These are phyloP conservation scores for Lasioglossum marginatum DNA, from an alignment of 2,888 invertebrate genomes.

Conservation along the genomic window DNA sequence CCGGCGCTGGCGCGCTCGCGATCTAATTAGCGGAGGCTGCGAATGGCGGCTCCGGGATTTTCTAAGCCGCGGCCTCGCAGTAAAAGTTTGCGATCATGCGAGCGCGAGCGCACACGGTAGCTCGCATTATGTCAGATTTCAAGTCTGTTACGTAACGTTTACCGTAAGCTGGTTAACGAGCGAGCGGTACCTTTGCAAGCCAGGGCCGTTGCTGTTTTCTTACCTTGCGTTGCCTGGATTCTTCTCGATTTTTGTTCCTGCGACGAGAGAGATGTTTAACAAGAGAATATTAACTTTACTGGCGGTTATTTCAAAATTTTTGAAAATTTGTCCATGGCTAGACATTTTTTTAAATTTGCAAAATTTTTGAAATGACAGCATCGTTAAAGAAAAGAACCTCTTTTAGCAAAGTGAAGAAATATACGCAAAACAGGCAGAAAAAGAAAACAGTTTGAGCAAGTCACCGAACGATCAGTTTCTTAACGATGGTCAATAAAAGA, in stretches of 20 bases:
- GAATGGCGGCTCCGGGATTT: constrained; percentile 28
- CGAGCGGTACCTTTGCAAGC: constrained; percentile 39
- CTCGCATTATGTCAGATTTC: constrained; percentile 64
- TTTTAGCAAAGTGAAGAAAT: not conserved
- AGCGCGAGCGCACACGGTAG: constrained; percentile 34
- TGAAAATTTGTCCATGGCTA: not conserved
- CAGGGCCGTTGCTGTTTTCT: constrained; percentile 36
- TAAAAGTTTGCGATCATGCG: constrained; percentile 42
- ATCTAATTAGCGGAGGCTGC: constrained; percentile 35
- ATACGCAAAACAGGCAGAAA: too few relatives aligned
- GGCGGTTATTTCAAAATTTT: not conserved
- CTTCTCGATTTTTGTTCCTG: not conserved
- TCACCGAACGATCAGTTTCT: too few relatives aligned
- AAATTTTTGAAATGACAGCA: not conserved
- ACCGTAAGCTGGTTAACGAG: constrained; percentile 64
- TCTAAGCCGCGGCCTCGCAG: constrained; percentile 38
- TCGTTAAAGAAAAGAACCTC: not conserved
- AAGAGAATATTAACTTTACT: not conserved
- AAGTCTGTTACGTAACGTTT: constrained; percentile 62
- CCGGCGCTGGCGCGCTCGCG: not conserved
- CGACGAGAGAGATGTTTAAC: not conserved
- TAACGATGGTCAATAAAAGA: not conserved
- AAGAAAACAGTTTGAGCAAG: too few relatives aligned
- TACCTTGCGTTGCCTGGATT: not conserved
- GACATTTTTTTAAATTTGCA: not conserved